phyloP scores from a whole-genome alignment of 2,113 vertebrate species.

The Spilogale gracilis region DNA sequence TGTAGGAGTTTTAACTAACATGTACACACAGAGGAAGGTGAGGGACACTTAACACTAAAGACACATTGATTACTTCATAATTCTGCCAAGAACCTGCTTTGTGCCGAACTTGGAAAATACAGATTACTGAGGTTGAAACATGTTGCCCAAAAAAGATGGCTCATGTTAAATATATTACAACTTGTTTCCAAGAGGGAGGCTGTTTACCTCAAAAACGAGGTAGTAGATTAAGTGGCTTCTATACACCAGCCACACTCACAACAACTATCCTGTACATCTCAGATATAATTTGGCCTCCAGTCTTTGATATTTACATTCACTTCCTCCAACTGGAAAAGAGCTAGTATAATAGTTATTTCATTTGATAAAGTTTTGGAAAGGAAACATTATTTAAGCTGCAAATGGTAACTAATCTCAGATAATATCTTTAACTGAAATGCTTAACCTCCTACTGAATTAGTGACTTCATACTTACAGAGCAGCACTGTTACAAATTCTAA shows the following conservation, averaged over 20 bases:
- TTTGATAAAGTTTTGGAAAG: background rate
- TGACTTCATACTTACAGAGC: background rate
- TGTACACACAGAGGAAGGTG: rapidly evolving
- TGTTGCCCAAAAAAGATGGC: background rate
- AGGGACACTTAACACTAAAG: no score
- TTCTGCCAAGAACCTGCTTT: background rate
- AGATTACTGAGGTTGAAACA: no score
- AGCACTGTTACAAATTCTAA: background rate
- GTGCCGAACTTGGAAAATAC: background rate
- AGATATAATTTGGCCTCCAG: background rate
- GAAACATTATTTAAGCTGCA: slow-evolving; percentile 1
- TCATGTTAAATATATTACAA: background rate
- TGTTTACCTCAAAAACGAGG: background rate
- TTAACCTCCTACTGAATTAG: background rate
- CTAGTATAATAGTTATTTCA: background rate
- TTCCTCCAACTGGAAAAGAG: background rate
- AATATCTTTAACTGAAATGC: background rate
- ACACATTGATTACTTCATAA: rapidly evolving
- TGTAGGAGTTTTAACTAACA: background rate
- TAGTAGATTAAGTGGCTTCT: background rate
- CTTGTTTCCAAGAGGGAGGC: slow-evolving; percentile 29
- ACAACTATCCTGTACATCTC: background rate
- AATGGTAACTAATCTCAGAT: background rate
- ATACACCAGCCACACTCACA: background rate
- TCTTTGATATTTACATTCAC: background rate